Conservation (phyloP, 2,113 vertebrate species). For the Poeciliopsis prolifica region DNA sequence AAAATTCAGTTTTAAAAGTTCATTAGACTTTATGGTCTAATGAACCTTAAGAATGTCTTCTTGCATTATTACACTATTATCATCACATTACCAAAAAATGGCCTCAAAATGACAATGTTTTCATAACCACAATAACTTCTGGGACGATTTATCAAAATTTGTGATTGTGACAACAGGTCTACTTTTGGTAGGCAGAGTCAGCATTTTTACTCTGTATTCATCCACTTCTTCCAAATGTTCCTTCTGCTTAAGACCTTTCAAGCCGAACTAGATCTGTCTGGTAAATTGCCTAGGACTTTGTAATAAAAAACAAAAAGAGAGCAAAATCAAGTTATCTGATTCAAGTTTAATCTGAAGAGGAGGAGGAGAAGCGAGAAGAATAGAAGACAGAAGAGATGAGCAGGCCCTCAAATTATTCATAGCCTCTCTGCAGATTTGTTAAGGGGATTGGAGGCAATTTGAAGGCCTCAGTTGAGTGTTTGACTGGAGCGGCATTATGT, state of each 20-base stretch:
- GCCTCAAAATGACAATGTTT: too few relatives aligned
- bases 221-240: not conserved
- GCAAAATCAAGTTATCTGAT: constrained; percentile 13
- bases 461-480: constrained; percentile 71
- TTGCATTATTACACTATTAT: too few relatives aligned
- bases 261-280: not conserved
- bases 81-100: too few relatives aligned
- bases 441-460: constrained; percentile 78
- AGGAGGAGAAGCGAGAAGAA: constrained; percentile 3
- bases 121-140: too few relatives aligned
- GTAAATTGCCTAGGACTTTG: constrained; percentile 8
- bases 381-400: constrained; percentile 35
- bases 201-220: not conserved
- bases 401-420: constrained; percentile 72
- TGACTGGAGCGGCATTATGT: constrained; percentile 73
- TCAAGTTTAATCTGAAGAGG: constrained; percentile 7
- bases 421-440: constrained; percentile 77
- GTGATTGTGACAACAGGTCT: too few relatives aligned
- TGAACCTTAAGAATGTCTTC: too few relatives aligned
- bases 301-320: constrained; percentile 16
- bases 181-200: not conserved
- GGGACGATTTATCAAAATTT: too few relatives aligned
- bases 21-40: too few relatives aligned
- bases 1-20: too few relatives aligned
- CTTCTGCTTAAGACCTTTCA: constrained; percentile 3